Conservation (phyloP, 2,888 invertebrate genomes). For the Tetranychus piercei region DNA sequence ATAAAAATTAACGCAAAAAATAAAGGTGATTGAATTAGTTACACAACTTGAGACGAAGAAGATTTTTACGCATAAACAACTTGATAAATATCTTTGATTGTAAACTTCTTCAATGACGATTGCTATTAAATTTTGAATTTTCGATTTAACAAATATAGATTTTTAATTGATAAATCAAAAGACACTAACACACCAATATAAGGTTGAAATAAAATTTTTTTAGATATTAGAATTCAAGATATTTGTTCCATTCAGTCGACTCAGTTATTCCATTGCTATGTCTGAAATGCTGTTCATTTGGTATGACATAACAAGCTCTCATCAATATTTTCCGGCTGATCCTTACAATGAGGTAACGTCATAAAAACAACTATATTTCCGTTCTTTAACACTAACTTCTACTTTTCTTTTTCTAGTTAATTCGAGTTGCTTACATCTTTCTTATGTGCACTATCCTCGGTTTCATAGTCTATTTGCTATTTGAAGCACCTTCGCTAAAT, state of each 20-base stretch:
- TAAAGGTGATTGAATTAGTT: too few relatives aligned
- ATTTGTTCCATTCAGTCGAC: neutral
- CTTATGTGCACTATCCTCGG: neutral
- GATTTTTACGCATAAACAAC: too few relatives aligned
- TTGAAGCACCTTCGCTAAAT: conserved; percentile 3
- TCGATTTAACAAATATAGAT: too few relatives aligned
- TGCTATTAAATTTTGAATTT: too few relatives aligned
- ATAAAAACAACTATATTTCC: neutral
- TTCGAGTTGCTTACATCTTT: neutral
- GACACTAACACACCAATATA: too few relatives aligned
- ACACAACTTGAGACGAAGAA: too few relatives aligned
- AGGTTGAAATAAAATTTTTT: too few relatives aligned
- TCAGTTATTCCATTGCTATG: neutral
- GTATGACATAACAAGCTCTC: conserved; percentile 4
- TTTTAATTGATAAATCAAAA: too few relatives aligned
- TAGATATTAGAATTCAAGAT: neutral
- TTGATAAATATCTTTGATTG: too few relatives aligned
- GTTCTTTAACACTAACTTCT: neutral
- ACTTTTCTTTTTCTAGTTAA: neutral
- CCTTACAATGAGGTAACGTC: neutral
- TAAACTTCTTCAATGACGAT: too few relatives aligned
- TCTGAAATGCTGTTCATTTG: conserved; percentile 7
- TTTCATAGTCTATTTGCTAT: neutral
- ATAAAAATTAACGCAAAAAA: neutral
- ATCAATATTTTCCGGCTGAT: conserved; percentile 9